Evolutionary conservation across 2,797 vertebrate genomes (phyloP).

Genomic region (Pipistrellus pipistrellus): DNA sequence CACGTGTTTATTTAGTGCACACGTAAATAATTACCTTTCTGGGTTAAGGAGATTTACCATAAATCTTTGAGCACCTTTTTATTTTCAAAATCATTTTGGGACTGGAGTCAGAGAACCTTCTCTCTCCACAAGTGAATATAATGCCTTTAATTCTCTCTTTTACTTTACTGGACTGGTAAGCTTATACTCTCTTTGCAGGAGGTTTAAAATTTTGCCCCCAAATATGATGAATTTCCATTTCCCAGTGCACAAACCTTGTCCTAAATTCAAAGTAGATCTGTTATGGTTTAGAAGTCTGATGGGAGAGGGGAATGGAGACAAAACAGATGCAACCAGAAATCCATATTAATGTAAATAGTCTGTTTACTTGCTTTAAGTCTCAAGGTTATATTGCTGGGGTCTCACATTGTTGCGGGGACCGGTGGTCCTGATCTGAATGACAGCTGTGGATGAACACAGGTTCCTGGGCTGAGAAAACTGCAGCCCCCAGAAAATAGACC

Average conservation of each 20-base stretch:
- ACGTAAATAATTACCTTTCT: background rate
- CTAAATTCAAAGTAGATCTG: slow-evolving; percentile 8
- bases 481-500: background rate
- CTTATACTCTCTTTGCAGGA: slow-evolving; percentile 1
- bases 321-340: slow-evolving; percentile 50
- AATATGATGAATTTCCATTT: background rate
- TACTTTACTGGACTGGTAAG: background rate
- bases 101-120: background rate
- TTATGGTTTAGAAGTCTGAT: background rate
- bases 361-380: background rate
- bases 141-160: background rate
- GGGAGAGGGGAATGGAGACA: background rate
- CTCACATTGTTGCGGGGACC: background rate
- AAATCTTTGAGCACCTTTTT: background rate
- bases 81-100: slow-evolving; percentile 32
- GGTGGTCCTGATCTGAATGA: background rate
- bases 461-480: background rate
- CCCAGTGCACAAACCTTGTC: background rate
- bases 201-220: background rate
- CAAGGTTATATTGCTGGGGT: background rate
- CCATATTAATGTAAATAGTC: background rate
- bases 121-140: background rate
- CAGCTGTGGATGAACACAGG: background rate
- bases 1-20: background rate
- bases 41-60: background rate